phyloP scores from a whole-genome alignment of 2,797 vertebrate species.

The Mus spretus region DNA sequence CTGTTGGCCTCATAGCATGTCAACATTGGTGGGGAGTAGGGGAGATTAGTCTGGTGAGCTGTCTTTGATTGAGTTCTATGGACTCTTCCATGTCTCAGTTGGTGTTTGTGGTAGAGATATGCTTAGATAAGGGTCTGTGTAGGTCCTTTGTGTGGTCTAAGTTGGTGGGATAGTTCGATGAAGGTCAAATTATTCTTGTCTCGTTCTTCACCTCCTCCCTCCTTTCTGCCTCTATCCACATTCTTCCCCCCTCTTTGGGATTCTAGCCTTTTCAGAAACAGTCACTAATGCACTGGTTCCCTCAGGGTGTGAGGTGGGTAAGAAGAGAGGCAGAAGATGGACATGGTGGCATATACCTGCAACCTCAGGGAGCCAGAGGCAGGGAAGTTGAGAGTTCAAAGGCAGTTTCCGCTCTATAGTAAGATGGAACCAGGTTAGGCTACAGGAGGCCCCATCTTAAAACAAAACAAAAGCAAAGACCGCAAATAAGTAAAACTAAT shows the following conservation, averaged over 20 bases:
- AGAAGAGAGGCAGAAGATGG: background rate
- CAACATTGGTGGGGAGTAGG: background rate
- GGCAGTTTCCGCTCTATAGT: background rate
- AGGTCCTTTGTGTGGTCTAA: background rate
- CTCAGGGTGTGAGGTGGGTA: background rate
- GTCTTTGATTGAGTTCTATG: conserved; percentile 5
- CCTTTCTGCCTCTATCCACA: background rate
- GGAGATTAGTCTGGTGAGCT: conserved; percentile 7
- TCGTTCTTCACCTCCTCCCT: too few relatives aligned
- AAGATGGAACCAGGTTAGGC: background rate
- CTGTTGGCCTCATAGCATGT: conserved; percentile 52
- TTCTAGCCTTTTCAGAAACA: background rate
- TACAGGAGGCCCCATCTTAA: background rate
- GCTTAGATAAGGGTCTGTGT: background rate
- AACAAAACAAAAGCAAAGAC: background rate
- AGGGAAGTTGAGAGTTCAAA: background rate
- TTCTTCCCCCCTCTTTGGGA: background rate
- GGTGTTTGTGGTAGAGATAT: background rate
- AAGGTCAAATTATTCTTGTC: background rate
- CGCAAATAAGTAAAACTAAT: background rate
- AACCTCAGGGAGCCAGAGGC: background rate
- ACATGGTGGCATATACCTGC: background rate
- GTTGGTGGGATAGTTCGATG: background rate
- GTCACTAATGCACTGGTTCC: background rate
- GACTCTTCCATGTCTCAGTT: background rate